Base-by-base conservation (phyloP, 2,797 vertebrate genomes). In the Luscinia luscinia region DNA sequence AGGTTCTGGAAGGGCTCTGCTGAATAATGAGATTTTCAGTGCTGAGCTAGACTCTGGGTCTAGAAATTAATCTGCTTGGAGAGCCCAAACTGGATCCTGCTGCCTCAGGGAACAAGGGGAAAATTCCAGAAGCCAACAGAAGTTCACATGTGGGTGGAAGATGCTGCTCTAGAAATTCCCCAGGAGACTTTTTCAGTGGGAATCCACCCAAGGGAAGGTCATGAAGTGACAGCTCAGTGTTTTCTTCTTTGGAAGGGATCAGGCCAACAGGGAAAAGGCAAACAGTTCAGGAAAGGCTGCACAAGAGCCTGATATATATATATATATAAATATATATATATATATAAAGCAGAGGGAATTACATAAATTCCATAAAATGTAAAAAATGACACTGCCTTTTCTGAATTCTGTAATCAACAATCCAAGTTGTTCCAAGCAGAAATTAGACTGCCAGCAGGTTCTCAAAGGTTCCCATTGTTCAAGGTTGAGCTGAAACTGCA, bases 101-200 rank as follows among this genome's bases (percentile, higher is more conserved):
- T 82, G 62, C 40, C 11, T 1, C 38, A 64, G 22, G 38, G 81
- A 72, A 32, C 11, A 12, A 10, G 55, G 13, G 3, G 59, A 38
- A 67, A 51, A 61, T 27, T 72, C 48, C 51, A 73, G 62, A 57
- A 87, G 62, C 27, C 34, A 70, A 40, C 0, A 59, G 45, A 38
- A 62, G 13, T 6, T 21, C 48, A 34, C 1, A 1, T 3, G 1
- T 2, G 27, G 26, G 49, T 38, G 36, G 20, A 67, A 23, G 40
- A 32, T 22, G 11, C 26, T 51, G 27, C 41, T 38, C 30, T 2
- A 66, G 17, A 78, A 66, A 79, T 17, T 9, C 18, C 34, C 45
- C 46, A 51, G 24, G 30, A 54, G 48, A 0, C 0, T 40, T 77
- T 57, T 41, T 13, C 64, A 40, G 22, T 8, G 17, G 70, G 46